Conservation (phyloP, 2,113 vertebrate species). For the Polypterus senegalus region DNA sequence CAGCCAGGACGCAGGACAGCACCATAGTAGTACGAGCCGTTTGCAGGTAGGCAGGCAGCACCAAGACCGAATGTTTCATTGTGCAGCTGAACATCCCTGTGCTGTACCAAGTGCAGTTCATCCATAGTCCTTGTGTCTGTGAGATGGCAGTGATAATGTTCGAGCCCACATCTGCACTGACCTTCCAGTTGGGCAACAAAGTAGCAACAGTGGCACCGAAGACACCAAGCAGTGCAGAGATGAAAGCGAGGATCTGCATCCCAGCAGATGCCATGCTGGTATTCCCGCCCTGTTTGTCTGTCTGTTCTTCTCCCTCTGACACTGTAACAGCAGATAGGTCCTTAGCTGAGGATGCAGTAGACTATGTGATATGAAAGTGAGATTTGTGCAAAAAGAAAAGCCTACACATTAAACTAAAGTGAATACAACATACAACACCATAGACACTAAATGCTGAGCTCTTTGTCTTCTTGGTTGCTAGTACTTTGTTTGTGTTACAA, state of each 20-base stretch:
- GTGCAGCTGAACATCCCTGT: slow-evolving; percentile 93
- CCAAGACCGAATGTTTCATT: slow-evolving; percentile 71
- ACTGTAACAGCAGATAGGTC: slow-evolving; percentile 34
- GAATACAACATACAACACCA: slow-evolving; percentile 16
- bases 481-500: no score
- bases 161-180: slow-evolving; percentile 69
- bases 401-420: slow-evolving; percentile 18
- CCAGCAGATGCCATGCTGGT: slow-evolving; percentile 66
- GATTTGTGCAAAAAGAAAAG: slow-evolving; percentile 7
- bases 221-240: slow-evolving; percentile 66
- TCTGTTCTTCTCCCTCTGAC: slow-evolving; percentile 28
- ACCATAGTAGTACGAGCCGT: slow-evolving; percentile 84
- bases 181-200: slow-evolving; percentile 86
- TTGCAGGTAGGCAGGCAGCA: slow-evolving; percentile 77
- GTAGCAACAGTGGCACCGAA: slow-evolving; percentile 76
- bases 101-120: slow-evolving; percentile 97
- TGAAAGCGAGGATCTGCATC: slow-evolving; percentile 83
- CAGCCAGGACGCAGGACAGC: slow-evolving; percentile 73
- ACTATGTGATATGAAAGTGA: slow-evolving; percentile 36
- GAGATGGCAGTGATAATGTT: slow-evolving; percentile 79
- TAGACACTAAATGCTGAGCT: no score
- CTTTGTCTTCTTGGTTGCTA: no score
- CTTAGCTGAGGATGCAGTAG: slow-evolving; percentile 34
- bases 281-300: slow-evolving; percentile 24
- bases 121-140: slow-evolving; percentile 91